Percentiles rank a stretch among this genome's conserved stretches.
phyloP scores from a whole-genome alignment of 2,888 invertebrate genomes.

The Phyto melanocephala region DNA sequence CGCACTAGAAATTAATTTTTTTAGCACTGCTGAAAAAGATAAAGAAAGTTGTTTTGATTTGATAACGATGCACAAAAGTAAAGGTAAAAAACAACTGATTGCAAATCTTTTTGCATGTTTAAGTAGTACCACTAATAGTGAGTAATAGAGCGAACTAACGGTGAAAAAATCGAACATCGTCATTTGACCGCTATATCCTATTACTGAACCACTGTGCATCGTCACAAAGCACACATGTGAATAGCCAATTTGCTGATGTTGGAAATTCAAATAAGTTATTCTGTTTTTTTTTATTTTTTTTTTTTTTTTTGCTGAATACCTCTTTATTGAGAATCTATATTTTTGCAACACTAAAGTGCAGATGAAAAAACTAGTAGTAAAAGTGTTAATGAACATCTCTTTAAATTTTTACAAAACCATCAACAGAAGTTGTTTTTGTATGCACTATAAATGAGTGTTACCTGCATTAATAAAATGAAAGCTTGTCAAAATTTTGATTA shows the following conservation, averaged over 20 bases:
- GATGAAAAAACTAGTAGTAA: not conserved
- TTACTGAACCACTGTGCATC: too few relatives aligned
- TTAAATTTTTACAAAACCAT: not conserved
- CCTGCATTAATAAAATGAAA: not conserved
- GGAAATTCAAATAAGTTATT: not conserved
- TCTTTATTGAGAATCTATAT: not conserved
- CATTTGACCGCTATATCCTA: too few relatives aligned
- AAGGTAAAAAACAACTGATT: too few relatives aligned
- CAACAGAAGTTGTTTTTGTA: too few relatives aligned
- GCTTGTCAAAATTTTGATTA: conserved; percentile 23
- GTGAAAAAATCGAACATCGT: too few relatives aligned
- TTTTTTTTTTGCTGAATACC: not conserved
- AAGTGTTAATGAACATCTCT: not conserved
- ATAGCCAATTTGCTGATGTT: not conserved
- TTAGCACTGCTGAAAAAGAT: too few relatives aligned
- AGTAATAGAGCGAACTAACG: too few relatives aligned
- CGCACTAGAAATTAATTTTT: too few relatives aligned
- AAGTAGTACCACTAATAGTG: too few relatives aligned
- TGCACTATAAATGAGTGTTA: not conserved
- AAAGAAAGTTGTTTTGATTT: too few relatives aligned
- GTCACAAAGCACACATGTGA: not conserved
- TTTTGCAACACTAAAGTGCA: not conserved
- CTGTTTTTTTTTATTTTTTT: not conserved
- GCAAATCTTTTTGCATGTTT: too few relatives aligned
- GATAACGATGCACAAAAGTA: too few relatives aligned